Base-by-base conservation (phyloP, 92 coral and sea anemone species). In the Porites lobata region DNA sequence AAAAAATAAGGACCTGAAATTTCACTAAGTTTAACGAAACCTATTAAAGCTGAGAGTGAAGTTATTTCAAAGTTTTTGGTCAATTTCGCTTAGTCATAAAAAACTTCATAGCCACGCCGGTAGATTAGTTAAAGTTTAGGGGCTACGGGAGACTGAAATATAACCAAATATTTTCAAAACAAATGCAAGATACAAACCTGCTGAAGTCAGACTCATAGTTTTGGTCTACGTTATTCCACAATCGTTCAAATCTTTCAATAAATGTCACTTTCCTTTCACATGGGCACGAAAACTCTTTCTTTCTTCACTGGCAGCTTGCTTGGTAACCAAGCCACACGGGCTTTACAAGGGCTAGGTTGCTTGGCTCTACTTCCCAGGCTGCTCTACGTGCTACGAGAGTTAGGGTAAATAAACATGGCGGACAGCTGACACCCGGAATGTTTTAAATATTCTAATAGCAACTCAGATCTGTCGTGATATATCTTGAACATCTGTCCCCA, bases 181-280 rank as follows among this genome's bases (percentile, higher is more conserved):
- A 29, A 54, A 19, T 56, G 21, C 21, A 77, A 7, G 13, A 19
- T 1, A 74, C 78, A 4, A 79, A 92, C 95, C 95, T 90, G 95
- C 93, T 86, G 95, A 92, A 75, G 95, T 92, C 75, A 92, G 82
- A 78, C 88, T 91, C 90, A 90, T 92, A 13, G 75, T 86, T 83
- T 69, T 77, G 10, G 70, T 2, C 20, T 18, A 7, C 4, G 18
- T 62, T 11, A 15, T 63, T n/a, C 21, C 20, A 21, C 29, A 56
- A 63, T 72, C 79, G 12, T 13, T 7, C 67, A 1, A 7, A 62
- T 73, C 32, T 32, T 73, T 52, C 43, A 8, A 38, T 43, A 3
- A 1, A 50, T 73, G 14, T 20, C 72, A 61, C 56, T 65, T 50
- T 62, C 38, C 74, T 73, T 84, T 84, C 79, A 81, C 76, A 68